Evolutionary conservation across 2,888 invertebrate species (phyloP).

Genomic region (Idaea biselata): DNA sequence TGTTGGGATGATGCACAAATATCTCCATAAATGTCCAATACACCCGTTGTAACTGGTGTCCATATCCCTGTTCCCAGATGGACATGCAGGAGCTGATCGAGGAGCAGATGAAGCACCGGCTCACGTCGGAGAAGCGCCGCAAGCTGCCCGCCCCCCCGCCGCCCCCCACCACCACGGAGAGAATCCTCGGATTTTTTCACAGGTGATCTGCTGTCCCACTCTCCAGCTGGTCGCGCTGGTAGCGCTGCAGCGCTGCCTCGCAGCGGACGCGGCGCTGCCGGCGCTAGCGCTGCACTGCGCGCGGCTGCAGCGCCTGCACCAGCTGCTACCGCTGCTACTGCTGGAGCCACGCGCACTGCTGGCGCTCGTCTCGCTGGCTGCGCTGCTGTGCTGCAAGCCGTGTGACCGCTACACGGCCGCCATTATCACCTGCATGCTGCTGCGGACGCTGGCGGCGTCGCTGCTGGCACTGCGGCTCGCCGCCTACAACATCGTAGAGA

Average conservation of each 20-base stretch:
- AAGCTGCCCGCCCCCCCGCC: slow-evolving; percentile 67
- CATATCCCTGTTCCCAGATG: slow-evolving; percentile 82
- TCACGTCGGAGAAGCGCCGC: slow-evolving; percentile 83
- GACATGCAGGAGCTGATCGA: slow-evolving; percentile 96
- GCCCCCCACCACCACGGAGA: slow-evolving; percentile 63
- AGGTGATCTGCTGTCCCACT: slow-evolving; percentile 71
- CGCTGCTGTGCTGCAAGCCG: slow-evolving; percentile 60
- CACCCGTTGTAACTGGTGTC: background rate
- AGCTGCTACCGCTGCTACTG: slow-evolving; percentile 5
- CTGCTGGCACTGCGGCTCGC: too few species aligned
- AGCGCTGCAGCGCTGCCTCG: slow-evolving; percentile 51
- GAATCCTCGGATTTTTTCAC: slow-evolving; percentile 76
- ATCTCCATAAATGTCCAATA: too few species aligned
- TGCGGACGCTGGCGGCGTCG: too few species aligned
- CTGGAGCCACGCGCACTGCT: slow-evolving; percentile 25
- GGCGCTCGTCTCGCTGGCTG: slow-evolving; percentile 48
- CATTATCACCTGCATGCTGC: slow-evolving; percentile 30
- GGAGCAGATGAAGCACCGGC: slow-evolving; percentile 93
- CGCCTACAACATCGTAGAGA: too few species aligned
- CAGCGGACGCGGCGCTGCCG: slow-evolving; percentile 44
- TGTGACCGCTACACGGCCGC: slow-evolving; percentile 66
- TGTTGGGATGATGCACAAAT: too few species aligned
- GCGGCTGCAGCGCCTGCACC: slow-evolving; percentile 55
- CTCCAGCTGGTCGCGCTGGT: slow-evolving; percentile 49
- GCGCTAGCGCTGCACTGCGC: slow-evolving; percentile 40